Percentiles rank a stretch among this genome's conserved stretches.
Conservation (phyloP, 2,113 vertebrate genomes). For the Chlamydotis undulata region DNA sequence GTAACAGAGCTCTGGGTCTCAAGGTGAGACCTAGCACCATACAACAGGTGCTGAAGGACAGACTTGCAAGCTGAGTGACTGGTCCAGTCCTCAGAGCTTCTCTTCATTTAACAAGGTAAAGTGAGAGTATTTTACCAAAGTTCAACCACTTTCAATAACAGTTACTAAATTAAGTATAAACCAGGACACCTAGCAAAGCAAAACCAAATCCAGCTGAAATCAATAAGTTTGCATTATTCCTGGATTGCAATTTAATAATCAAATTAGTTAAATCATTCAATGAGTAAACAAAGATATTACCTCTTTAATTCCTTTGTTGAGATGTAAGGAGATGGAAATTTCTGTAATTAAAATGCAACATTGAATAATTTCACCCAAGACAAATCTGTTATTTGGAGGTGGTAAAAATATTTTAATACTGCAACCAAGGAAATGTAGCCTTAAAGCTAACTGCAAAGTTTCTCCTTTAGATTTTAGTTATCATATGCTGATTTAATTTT, state of each 20-base stretch:
- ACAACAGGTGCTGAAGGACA: not conserved
- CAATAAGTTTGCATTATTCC: not conserved
- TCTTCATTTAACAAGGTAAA: not conserved
- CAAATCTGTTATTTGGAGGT: not conserved
- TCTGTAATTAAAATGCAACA: not conserved
- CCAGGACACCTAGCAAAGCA: not conserved
- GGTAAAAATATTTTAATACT: not conserved
- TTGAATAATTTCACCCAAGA: not conserved
- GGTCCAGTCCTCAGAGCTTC: not conserved
- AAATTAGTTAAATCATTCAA: not conserved
- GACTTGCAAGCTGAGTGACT: not conserved
- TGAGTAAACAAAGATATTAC: not conserved
- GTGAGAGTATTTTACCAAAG: not conserved
- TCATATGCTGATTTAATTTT: not conserved
- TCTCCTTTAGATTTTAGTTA: not conserved
- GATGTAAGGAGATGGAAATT: not conserved
- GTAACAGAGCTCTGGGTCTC: not conserved
- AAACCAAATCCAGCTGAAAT: not conserved
- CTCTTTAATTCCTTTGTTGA: not conserved
- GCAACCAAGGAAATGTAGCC: not conserved
- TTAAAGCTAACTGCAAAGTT: not conserved
- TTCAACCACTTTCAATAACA: not conserved
- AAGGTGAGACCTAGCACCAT: not conserved
- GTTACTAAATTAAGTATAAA: not conserved
- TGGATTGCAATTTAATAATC: not conserved